A percentile compares a stretch with the other conserved stretches of the same genome.
Evolutionary conservation across 2,797 vertebrate genomes (phyloP).

Genomic region (Lateolabrax maculatus): DNA sequence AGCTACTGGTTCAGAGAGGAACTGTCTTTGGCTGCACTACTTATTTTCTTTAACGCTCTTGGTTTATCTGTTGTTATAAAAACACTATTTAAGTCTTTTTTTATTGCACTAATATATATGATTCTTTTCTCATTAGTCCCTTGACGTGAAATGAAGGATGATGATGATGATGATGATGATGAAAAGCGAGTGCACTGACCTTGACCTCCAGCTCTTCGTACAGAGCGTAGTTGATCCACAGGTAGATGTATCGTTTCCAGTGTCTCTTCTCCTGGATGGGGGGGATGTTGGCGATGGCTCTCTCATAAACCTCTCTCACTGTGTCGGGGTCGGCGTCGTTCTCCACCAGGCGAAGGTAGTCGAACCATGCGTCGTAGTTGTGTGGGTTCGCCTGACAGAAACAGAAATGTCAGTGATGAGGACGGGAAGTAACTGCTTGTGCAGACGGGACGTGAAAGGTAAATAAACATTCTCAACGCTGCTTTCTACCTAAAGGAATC

Average conservation of each 20-base stretch:
- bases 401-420: not conserved
- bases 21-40: too few relatives aligned
- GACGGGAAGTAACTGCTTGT: too few relatives aligned
- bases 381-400: constrained; percentile 93
- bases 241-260: constrained; percentile 98
- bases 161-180: too few relatives aligned
- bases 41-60: too few relatives aligned
- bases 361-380: constrained; percentile 98
- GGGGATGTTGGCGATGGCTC: constrained; percentile 95
- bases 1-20: not conserved
- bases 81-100: not conserved
- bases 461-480: too few relatives aligned
- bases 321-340: constrained; percentile 92
- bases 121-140: not conserved
- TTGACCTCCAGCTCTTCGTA: constrained; percentile 98
- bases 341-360: constrained; percentile 96
- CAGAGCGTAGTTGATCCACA: constrained; percentile 97
- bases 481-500: too few relatives aligned
- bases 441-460: too few relatives aligned
- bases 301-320: constrained; percentile 94
- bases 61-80: too few relatives aligned
- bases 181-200: constrained; percentile 75
- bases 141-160: not conserved
- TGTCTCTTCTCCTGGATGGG: constrained; percentile 97
- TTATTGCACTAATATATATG: too few relatives aligned